phyloP scores from a whole-genome alignment of 2,888 invertebrate species.

The Cremastinae sp. region DNA sequence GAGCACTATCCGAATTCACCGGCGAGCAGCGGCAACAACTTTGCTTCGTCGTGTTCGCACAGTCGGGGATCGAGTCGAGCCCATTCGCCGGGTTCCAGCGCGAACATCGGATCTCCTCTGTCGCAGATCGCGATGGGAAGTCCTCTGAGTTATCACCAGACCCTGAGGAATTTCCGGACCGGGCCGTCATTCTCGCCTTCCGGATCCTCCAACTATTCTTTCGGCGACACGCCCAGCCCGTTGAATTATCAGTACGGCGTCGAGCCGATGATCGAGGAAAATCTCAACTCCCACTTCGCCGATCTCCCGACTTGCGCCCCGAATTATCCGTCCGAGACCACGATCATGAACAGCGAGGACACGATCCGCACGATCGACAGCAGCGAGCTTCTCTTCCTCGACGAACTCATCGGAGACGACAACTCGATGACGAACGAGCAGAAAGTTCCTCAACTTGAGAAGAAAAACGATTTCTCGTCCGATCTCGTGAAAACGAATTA shows the following conservation, averaged over 20 bases:
- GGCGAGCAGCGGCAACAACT: conserved; percentile 64
- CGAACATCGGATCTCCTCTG: conserved; percentile 59
- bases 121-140: conserved; percentile 59
- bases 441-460: conserved; percentile 26
- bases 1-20: conserved; percentile 70
- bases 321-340: conserved; percentile 64
- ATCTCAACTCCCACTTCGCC: conserved; percentile 62
- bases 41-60: conserved; percentile 63
- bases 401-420: conserved; percentile 67
- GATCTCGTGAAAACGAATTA: conserved; percentile 12
- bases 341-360: conserved; percentile 64
- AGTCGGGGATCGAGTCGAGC: conserved; percentile 68
- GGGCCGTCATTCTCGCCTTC: conserved; percentile 66
- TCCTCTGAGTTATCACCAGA: conserved; percentile 48
- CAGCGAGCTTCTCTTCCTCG: conserved; percentile 69
- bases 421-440: conserved; percentile 40
- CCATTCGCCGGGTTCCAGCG: conserved; percentile 66
- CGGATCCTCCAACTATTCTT: conserved; percentile 72
- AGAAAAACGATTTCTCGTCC: conserved; percentile 28
- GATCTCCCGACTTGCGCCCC: conserved; percentile 59
- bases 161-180: conserved; percentile 40
- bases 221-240: conserved; percentile 71
- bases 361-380: conserved; percentile 62
- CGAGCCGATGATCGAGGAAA: conserved; percentile 65
- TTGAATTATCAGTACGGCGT: conserved; percentile 65